phyloP scores from a whole-genome alignment of 2,113 vertebrate genomes.

The Neogale vison region DNA sequence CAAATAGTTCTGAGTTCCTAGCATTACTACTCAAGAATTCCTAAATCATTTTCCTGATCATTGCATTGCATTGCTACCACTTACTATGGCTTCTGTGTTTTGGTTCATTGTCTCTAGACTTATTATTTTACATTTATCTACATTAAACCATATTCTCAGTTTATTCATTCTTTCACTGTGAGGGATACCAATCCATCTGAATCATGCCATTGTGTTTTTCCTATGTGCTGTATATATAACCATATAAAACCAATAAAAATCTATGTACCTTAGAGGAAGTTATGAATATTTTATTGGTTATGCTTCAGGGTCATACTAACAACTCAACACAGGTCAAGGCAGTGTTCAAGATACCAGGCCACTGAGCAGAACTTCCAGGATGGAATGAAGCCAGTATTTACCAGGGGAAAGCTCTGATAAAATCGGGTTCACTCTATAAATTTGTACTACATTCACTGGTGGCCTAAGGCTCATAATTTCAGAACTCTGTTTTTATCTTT shows the following conservation, averaged over 20 bases:
- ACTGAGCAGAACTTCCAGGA: conserved; percentile 41
- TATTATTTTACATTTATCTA: conserved; percentile 75
- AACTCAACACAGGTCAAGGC: conserved; percentile 52
- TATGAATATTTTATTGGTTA: conserved; percentile 69
- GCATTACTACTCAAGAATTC: conserved; percentile 48
- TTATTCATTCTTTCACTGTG: conserved; percentile 66
- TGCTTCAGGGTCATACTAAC: conserved; percentile 63
- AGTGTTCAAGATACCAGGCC: conserved; percentile 42
- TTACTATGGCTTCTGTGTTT: conserved; percentile 63
- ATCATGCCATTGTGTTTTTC: conserved; percentile 45
- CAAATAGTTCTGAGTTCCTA: conserved; percentile 22
- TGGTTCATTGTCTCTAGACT: conserved; percentile 73
- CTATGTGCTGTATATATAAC: conserved; percentile 45
- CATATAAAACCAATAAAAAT: conserved; percentile 78
- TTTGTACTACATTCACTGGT: conserved; percentile 11
- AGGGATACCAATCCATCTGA: conserved; percentile 53
- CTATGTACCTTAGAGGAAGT: conserved; percentile 69
- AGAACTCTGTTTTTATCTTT: conserved; percentile 64
- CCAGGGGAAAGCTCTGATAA: conserved; percentile 34
- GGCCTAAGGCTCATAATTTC: conserved; percentile 48
- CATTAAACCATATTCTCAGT: conserved; percentile 69
- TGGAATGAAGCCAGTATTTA: conserved; percentile 51
- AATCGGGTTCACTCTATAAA: conserved; percentile 54
- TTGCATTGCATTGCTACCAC: neutral
- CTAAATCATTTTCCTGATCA: conserved; percentile 69